Percentiles rank a stretch among this genome's conserved stretches.
Conservation (phyloP, 2,113 vertebrate genomes). For the Mellivora capensis region DNA sequence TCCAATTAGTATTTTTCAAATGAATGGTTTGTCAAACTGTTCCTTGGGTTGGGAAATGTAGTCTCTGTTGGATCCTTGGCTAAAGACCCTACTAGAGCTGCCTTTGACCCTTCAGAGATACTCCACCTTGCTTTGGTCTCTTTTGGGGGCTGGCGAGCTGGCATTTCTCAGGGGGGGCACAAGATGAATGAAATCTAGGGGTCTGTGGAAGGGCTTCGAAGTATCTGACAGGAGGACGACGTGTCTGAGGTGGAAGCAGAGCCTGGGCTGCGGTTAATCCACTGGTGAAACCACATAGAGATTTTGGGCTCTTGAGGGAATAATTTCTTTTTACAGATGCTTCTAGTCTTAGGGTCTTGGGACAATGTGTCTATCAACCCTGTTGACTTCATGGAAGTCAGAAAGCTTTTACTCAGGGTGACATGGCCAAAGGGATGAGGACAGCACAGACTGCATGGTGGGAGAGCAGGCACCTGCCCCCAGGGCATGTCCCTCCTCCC, state of each 20-base stretch:
- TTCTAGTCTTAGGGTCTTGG: not conserved
- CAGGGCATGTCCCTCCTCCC: accelerated
- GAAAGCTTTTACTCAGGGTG: not conserved
- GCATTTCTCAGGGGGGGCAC: not conserved
- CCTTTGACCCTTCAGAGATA: not conserved
- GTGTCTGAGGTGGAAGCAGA: not conserved
- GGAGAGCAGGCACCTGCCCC: not conserved
- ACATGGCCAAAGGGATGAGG: too few relatives aligned
- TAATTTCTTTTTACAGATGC: not conserved
- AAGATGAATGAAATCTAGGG: not conserved
- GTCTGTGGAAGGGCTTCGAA: not conserved
- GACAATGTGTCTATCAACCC: accelerated
- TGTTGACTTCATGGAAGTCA: not conserved
- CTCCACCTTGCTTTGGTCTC: not conserved
- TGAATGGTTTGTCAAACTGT: not conserved
- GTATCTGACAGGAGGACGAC: too few relatives aligned
- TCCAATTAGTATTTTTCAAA: not conserved
- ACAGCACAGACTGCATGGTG: not conserved
- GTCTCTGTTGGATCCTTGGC: not conserved
- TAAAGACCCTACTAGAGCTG: not conserved
- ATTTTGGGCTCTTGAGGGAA: not conserved
- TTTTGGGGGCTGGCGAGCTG: not conserved
- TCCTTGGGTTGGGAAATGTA: not conserved
- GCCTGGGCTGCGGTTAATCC: too few relatives aligned
- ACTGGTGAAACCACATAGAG: not conserved